Base-by-base conservation (phyloP, 2,113 vertebrate species). In the Neogale vison region DNA sequence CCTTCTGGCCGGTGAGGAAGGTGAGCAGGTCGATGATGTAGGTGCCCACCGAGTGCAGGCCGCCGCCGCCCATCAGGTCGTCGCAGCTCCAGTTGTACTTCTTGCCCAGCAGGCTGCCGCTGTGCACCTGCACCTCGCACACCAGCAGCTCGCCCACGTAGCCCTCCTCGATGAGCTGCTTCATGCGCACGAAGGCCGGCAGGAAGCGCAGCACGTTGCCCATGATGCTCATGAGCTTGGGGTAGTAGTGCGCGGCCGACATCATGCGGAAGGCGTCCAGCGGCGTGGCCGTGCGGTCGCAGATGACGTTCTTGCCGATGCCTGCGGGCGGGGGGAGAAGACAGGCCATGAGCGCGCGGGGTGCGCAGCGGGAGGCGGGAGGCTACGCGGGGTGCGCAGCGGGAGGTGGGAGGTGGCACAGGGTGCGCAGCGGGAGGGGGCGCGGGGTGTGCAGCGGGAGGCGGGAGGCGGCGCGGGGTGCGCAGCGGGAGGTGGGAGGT, bases 71-170 rank as follows among this genome's bases (percentile, higher is more conserved):
- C 99, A 99, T 99, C 97, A 99, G 98, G 96, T 99, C 99, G 1
- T 99, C 99, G 0, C 99, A 99, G 98, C 99, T 99, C 99, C 99
- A 99, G 99, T 99, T 99, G 98, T 99, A 99, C 90, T 99, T 99
- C 98, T 99, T 99, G 81, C 99, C 99, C 93, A 99, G 98, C 45
- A 99, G 99, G 97, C 99, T 99, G 7, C 99, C 99, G 0, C 99
- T 98, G 94, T 99, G 99, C n/a, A 99, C 99, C 99, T 99, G 99
- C 12, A 99, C 99, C 98, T 99, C 99, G 0, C 99, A 99, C 95
- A 99, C 99, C 96, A 99, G 99, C 95, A 99, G 99, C 87, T 99
- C 99, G n/a, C 99, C 99, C 0, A 99, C 98, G 0, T 99, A 99
- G 6, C 99, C 99, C 97, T 99, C 99, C 97, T 99, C 99, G 36